Evolutionary conservation across 1,140 invertebrate species (phyloP), one percentile per base, ranked within the genome.

Genomic region (Conus ventricosus): DNA sequence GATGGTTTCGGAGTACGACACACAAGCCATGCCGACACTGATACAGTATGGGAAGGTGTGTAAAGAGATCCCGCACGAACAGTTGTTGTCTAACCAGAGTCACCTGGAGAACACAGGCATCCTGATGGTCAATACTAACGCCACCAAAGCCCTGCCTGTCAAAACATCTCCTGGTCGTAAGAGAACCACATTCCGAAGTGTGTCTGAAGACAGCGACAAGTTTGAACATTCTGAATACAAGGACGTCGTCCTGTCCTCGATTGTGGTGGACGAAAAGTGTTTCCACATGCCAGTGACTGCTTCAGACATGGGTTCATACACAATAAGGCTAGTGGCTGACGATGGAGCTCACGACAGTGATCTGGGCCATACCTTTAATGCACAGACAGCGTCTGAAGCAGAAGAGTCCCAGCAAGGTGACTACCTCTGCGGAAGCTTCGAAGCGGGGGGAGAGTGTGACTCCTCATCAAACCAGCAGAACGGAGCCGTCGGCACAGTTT

Each of bases 51-150:
- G 80, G 23, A 10, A 54, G n/a, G 39, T 23, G 25, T 7, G n/a
- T 53, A 54, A 39, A 53, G n/a, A 82, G 25, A 20, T 82, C 39
- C 39, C 80, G 39, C 6, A 82, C 39, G 67, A 51, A 10, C 25
- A 85, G 39, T 75, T 8, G 5, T 27, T 87, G 71, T 87, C 85
- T n/a, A 67, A 87, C 75, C 85, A 87, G 53, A 57, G 71, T 39
- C 75, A 87, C 75, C 67, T 87, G 71, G 5, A 15, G 23, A 53
- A 53, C 53, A 39, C 85, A 15, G 85, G 85, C 53, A 87, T 87
- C 53, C 71, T 87, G 53, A 75, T 87, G n/a, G 25, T 87, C 53
- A 87, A 78, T 75, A 25, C 85, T n/a, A 25, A n/a, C 23, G 75
- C 85, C 20, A 78, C 85, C 71, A 75, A 51, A 51, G 23, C 71